phyloP scores from a whole-genome alignment of 2,113 vertebrate genomes.

The Odocoileus hemionus region DNA sequence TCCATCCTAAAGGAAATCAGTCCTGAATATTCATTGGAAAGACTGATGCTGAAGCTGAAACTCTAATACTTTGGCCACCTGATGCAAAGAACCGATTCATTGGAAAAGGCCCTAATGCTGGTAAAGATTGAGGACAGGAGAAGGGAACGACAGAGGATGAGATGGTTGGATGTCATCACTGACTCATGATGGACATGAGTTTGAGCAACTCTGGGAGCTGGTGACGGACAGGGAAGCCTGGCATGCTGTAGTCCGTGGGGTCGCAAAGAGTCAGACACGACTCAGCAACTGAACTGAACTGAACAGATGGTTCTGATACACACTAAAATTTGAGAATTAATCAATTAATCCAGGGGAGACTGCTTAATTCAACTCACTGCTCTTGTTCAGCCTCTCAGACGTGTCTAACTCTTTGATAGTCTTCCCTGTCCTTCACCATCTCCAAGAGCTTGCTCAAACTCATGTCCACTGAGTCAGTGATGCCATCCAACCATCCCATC shows the following conservation, averaged over 20 bases:
- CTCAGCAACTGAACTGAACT: background rate
- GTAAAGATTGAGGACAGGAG: background rate
- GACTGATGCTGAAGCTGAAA: background rate
- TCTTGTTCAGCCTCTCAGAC: background rate
- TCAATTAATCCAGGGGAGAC: background rate
- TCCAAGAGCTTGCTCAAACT: background rate
- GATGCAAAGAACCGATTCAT: background rate
- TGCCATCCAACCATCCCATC: no score
- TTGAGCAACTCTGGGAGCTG: background rate
- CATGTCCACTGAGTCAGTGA: no score
- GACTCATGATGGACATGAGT: background rate
- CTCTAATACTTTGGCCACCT: background rate
- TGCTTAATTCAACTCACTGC: background rate
- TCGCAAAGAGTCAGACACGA: background rate
- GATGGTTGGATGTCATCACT: background rate
- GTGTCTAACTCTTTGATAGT: background rate
- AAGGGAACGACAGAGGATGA: background rate
- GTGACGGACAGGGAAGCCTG: background rate
- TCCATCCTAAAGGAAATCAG: background rate
- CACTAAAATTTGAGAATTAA: background rate
- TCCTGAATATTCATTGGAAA: background rate
- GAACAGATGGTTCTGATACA: background rate
- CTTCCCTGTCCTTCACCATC: background rate
- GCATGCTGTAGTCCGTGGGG: rapidly evolving
- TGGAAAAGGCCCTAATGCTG: background rate